These are phyloP conservation scores for Trichosurus vulpecula DNA, from an alignment of 2,797 vertebrate species.

Conservation along the genomic window DNA sequence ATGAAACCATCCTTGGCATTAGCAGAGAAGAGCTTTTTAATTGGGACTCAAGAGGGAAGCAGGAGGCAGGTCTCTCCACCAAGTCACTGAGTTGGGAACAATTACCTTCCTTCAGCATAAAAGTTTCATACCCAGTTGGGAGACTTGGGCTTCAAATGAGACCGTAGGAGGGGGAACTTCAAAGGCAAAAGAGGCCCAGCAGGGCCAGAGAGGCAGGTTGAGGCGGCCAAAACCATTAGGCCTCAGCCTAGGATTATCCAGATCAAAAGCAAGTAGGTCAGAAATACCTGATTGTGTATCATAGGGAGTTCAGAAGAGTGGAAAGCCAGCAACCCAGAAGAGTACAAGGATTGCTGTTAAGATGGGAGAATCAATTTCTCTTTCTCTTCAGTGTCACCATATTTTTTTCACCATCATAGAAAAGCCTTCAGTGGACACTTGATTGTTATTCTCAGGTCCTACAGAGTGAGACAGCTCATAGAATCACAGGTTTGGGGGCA, in stretches of 20 bases:
- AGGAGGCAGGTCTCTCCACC: background rate
- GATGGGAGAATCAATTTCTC: background rate
- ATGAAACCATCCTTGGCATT: background rate
- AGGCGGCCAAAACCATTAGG: background rate
- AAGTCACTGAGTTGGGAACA: conserved; percentile 35
- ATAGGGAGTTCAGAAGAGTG: fast-evolving
- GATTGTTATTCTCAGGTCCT: background rate
- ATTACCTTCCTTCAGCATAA: conserved; percentile 35
- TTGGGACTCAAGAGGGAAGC: conserved; percentile 48
- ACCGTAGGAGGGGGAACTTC: conserved; percentile 1
- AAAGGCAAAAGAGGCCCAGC: background rate
- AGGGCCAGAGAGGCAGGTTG: background rate
- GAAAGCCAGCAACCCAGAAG: background rate
- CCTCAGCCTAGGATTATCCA: background rate
- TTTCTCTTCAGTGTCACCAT: background rate
- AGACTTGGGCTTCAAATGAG: conserved; percentile 1
- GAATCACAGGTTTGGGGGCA: background rate
- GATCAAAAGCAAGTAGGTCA: background rate
- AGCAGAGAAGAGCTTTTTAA: conserved; percentile 46
- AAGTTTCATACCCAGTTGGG: conserved; percentile 37
- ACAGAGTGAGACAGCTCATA: background rate
- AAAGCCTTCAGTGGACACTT: background rate
- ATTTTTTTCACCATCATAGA: background rate
- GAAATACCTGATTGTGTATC: background rate
- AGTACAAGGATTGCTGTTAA: fast-evolving